phyloP scores from a whole-genome alignment of 1,140 invertebrate species.

The Rhagoletis zephyria region DNA sequence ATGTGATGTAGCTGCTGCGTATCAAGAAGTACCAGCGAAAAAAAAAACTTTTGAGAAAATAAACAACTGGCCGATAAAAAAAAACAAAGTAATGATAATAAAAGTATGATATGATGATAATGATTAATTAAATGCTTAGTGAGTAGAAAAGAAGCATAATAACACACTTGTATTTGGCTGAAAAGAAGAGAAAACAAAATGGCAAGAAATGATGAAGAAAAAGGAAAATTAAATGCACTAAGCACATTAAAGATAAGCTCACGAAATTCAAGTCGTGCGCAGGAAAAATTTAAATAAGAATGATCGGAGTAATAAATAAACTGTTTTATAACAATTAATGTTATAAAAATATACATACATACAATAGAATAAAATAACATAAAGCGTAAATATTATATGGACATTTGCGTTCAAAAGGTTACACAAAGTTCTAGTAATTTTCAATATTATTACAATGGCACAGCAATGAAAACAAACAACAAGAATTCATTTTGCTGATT shows the following conservation, averaged over 20 bases:
- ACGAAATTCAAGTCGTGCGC: too few species aligned
- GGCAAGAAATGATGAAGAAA: too few species aligned
- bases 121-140: slow-evolving; percentile 18
- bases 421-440: neutral
- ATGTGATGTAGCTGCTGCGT: neutral
- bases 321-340: too few species aligned
- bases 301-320: too few species aligned
- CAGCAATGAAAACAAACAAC: neutral
- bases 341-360: too few species aligned
- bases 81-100: neutral
- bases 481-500: neutral
- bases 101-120: neutral
- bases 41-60: slow-evolving; percentile 1
- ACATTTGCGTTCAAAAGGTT: too few species aligned
- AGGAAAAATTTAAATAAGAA: too few species aligned
- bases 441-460: neutral
- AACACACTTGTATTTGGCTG: neutral
- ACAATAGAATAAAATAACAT: too few species aligned
- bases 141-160: neutral
- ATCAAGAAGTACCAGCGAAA: neutral
- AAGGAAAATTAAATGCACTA: too few species aligned
- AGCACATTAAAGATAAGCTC: too few species aligned
- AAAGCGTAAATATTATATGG: too few species aligned
- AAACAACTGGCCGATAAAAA: neutral
- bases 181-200: too few species aligned